Percentiles rank a stretch among this genome's conserved stretches.
phyloP scores from a whole-genome alignment of 2,797 vertebrate species.

The Cirrhinus molitorella region DNA sequence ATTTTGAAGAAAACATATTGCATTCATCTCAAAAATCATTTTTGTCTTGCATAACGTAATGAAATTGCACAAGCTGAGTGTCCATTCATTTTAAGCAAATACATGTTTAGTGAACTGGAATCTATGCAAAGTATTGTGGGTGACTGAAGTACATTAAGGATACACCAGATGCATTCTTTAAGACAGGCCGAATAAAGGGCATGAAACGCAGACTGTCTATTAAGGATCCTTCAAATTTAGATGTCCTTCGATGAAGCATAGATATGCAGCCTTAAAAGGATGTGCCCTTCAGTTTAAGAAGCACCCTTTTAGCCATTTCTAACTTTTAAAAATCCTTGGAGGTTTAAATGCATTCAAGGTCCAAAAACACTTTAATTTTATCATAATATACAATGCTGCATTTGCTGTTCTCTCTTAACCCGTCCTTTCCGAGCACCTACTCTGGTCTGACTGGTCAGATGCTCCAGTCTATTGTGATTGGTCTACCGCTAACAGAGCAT shows the following conservation, averaged over 20 bases:
- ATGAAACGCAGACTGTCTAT: background rate
- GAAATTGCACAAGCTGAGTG: background rate
- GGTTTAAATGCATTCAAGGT: background rate
- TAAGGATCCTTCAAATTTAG: background rate
- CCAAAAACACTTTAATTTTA: background rate
- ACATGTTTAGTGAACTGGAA: background rate
- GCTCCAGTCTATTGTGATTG: background rate
- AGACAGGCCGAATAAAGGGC: background rate
- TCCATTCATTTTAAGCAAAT: background rate
- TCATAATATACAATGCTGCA: background rate
- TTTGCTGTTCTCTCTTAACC: background rate
- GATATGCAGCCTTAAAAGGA: background rate
- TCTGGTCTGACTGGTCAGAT: background rate
- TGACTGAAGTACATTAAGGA: background rate
- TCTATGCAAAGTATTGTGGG: background rate
- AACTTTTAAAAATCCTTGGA: background rate
- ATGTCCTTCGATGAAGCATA: background rate
- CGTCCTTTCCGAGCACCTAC: background rate
- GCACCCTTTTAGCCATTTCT: background rate
- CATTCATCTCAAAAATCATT: background rate
- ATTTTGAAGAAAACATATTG: background rate
- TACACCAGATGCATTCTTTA: background rate
- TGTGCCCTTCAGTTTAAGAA: background rate
- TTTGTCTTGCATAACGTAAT: background rate
- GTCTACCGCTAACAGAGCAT: background rate